Evolutionary conservation across 1,140 invertebrate species (phyloP), one percentile per base, ranked within the genome.

Genomic region (Trichonephila inaurata): DNA sequence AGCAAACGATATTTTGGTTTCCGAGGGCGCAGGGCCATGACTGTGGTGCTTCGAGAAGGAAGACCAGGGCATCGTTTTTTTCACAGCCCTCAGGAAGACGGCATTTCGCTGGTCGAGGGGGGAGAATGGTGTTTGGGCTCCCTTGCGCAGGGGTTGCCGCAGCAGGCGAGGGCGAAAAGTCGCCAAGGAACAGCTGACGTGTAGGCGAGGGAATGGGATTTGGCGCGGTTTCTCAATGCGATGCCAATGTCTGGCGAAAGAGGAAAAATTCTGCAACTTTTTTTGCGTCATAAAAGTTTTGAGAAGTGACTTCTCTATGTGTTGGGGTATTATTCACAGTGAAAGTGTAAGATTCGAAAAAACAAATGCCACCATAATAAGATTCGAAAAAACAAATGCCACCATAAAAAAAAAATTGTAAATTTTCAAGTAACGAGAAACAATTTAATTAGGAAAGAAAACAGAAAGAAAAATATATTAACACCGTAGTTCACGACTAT

Each of bases 121-220:
- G 33, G 89, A 81, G 66, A 90, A 81, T 81, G 89, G 69, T 33
- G 44, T 60, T 89, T 72, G 88, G 89, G 72, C 28, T 40, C 28
- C 69, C 40, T 33, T 44, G n/a, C 21, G 7, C 14, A 28, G 60
- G 72, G 89, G 89, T 90, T 90, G 66, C 89, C 58, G 7, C 7
- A 61, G 16, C 14, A n/a, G 66, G n/a, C 24, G 40, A 81, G 44
- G 89, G 69, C 88, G 72, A 81, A 28, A 40, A n/a, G 64, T 81
- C 51, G 89, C 89, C 89, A 87, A 87, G 51, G n/a, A 58, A 85
- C 82, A 77, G 72, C 28, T 64, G 62, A 64, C 51, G 51, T 51
- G 51, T 51, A 51, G 51, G 51, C 51, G 62, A 62, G 12, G 21
- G 62, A 64, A 21, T 64, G 18, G 62, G 51, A 19, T 19, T 64